Evolutionary conservation across 2,888 invertebrate genomes (phyloP), one percentile per base, ranked within the genome.

Genomic region (Phyto melanocephala): DNA sequence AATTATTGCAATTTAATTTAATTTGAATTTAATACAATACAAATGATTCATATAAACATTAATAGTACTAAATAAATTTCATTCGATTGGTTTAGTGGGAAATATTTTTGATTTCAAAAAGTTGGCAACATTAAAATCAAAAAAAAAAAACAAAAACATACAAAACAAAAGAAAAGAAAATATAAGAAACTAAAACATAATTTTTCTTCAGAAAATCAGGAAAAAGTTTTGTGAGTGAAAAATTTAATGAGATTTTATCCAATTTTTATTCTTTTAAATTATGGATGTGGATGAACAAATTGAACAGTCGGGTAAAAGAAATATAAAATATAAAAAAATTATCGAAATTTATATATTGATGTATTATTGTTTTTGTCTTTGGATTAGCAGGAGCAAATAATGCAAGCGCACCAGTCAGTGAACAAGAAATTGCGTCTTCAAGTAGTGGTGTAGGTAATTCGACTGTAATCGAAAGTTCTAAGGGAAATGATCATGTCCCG

Each of bases 271-370:
- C 8, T 28, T 24, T 5, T 7, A 33, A 54, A 72, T 37, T n/a
- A 83, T 84, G 84, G 84, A 84, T 50, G 74, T 83, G n/a, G 83
- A 83, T 40, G 84, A 83, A 75, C 70, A 58, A 60, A 40, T 52
- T 42, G 83, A 67, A n/a, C 77, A 65, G 37, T 17, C 37, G 15
- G 70, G 82, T 67, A 50, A n/a, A 7, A 24, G 42, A 28, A 68
- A 22, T 45, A 28, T 10, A 42, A 11, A 13, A 58, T 15, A 37
- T 7, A 24, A 17, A n/a, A 13, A 0, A 15, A 22, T 28, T 28
- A 47, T n/a, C n/a, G n/a, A n/a, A n/a, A n/a, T n/a, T n/a, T n/a
- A n/a, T n/a, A n/a, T n/a, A n/a, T n/a, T n/a, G n/a, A n/a, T n/a
- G n/a, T n/a, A n/a, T n/a, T n/a, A n/a, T n/a, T n/a, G n/a, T n/a